Conservation (phyloP, 2,797 vertebrate species). For the Apogon talboti region DNA sequence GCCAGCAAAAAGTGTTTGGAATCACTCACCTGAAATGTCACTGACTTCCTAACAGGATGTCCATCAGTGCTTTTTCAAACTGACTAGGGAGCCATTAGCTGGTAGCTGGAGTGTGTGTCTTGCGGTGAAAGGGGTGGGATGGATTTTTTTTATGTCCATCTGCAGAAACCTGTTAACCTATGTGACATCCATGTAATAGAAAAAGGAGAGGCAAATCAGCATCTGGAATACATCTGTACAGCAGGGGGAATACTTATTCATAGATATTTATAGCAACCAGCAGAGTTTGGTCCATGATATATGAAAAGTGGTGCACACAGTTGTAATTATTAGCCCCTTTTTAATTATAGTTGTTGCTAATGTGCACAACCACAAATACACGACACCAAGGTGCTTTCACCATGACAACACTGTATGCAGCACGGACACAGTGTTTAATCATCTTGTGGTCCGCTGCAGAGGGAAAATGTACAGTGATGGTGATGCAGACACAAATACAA, state of each 20-base stretch:
- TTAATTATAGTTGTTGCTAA: conserved; percentile 37
- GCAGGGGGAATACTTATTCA: conserved; percentile 44
- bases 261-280: conserved; percentile 12
- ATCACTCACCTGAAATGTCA: conserved; percentile 72
- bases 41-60: conserved; percentile 59
- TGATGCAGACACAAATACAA: conserved; percentile 62
- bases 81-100: conserved; percentile 66
- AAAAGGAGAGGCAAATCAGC: conserved; percentile 16
- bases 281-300: conserved; percentile 26
- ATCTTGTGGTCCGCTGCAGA: conserved; percentile 70
- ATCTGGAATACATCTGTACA: conserved; percentile 46
- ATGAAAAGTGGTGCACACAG: conserved; percentile 29
- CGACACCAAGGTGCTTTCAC: conserved; percentile 58
- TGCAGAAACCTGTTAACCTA: conserved; percentile 26
- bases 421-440: conserved; percentile 65
- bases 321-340: conserved; percentile 15
- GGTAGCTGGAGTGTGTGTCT: conserved; percentile 36
- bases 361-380: conserved; percentile 11
- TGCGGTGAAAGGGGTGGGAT: conserved; percentile 29
- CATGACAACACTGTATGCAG: conserved; percentile 67
- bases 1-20: conserved; percentile 62
- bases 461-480: conserved; percentile 57
- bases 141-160: conserved; percentile 17
- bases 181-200: conserved; percentile 5
- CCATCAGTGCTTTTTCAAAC: conserved; percentile 61